Evolutionary conservation across 2,797 vertebrate species (phyloP), one percentile per base, ranked within the genome.

Genomic region (Saguinus oedipus): DNA sequence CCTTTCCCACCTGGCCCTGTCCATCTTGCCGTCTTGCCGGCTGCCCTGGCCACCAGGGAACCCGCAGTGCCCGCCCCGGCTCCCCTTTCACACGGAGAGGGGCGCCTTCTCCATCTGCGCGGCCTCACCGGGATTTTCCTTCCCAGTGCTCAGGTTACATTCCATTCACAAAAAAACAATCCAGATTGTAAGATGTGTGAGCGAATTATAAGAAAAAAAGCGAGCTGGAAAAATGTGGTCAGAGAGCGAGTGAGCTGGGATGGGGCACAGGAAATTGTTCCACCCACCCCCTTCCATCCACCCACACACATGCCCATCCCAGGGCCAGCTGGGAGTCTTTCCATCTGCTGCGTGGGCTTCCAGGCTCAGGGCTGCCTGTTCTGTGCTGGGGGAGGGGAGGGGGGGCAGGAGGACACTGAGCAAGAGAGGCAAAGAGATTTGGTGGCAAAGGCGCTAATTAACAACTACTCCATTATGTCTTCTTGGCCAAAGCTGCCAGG

Each of bases 1-100:
- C 97, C 97, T 94, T 59, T 95, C 95, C 97, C 98, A 98, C 98
- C 98, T 98, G 98, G 97, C 92, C 6, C 75, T 17, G 94, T 98
- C 96, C 75, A 30, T 98, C 97, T 80, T 4, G 5, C 64, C 15
- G 15, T n/a, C 64, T 22, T 36, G 68, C 36, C 0, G 8, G 46
- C 80, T 19, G 88, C 80, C 76, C 7, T 26, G 79, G 81, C 75
- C 68, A 7, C 68, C 39, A 6, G 86, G 79, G 68, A 81, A 70
- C 48, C 48, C 0, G 1, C 5, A 4, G 80, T 55, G 76, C 39
- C 75, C 1, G 22, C 68, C 42, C 11, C 6, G 2, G 61, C 78
- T 36, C 17, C 55, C 95, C 80, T 95, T 8, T 48, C 96, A 86
- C 97, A 55, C 22, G 1, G 7, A 11, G 19, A 92, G 95, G 92